phyloP scores from a whole-genome alignment of 2,797 vertebrate genomes.

The Acestrorhynchus altus region DNA sequence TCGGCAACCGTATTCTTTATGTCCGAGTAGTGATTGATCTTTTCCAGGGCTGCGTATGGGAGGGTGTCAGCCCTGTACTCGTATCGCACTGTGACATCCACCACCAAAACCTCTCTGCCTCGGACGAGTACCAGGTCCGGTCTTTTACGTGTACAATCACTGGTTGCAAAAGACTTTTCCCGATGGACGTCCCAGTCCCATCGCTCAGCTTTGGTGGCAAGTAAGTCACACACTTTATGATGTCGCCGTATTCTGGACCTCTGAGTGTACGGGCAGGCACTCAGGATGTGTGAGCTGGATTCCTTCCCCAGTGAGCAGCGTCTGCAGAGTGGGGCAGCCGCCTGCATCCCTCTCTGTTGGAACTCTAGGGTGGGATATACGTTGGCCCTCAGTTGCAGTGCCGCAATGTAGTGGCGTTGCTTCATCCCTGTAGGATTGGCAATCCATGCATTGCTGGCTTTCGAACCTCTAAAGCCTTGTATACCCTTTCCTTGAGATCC shows the following conservation, averaged over 20 bases:
- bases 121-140: conserved; percentile 25
- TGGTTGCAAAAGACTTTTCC: background rate
- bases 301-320: background rate
- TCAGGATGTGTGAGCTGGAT: conserved; percentile 23
- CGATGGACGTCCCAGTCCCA: background rate
- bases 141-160: background rate
- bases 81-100: conserved; percentile 20
- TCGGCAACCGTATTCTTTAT: too few relatives aligned
- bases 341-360: background rate
- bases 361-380: conserved; percentile 29
- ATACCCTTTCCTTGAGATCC: background rate
- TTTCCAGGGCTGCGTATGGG: background rate
- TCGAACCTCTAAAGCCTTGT: background rate
- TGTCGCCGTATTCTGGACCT: background rate
- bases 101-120: background rate
- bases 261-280: background rate
- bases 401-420: conserved; percentile 11
- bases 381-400: conserved; percentile 10
- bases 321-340: background rate
- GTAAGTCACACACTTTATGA: conserved; percentile 13
- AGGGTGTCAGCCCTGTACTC: background rate
- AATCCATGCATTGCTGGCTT: background rate
- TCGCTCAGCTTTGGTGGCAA: background rate
- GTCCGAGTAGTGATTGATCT: too few relatives aligned
- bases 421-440: background rate